Evolutionary conservation across 2,888 invertebrate species (phyloP).

Genomic region (Ditylenchus weischeri): DNA sequence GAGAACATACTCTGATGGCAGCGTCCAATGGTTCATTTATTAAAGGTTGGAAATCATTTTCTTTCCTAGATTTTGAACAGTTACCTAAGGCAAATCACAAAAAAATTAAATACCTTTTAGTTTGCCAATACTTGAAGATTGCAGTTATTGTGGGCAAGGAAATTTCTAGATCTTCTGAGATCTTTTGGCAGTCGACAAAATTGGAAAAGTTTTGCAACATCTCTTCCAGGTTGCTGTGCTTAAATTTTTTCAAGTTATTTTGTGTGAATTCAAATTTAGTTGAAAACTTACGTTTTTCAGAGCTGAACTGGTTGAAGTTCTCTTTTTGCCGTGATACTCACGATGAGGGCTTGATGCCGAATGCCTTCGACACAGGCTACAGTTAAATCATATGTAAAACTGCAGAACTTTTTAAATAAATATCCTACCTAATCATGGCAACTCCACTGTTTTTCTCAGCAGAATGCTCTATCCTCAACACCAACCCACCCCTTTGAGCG

Average conservation of each 20-base stretch:
- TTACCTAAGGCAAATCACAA: too few relatives aligned
- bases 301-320: not conserved
- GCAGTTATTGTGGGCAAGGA: constrained; percentile 74
- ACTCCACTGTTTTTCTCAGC: constrained; percentile 74
- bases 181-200: constrained; percentile 5
- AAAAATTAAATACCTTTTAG: constrained; percentile 70
- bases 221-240: not conserved
- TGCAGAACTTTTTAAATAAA: too few relatives aligned
- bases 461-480: constrained; percentile 76
- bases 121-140: constrained; percentile 86
- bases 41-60: constrained; percentile 5
- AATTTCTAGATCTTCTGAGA: constrained; percentile 70
- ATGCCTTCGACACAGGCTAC: constrained; percentile 24
- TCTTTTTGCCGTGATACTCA: not conserved
- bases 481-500: constrained; percentile 91
- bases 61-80: constrained; percentile 5
- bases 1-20: not conserved
- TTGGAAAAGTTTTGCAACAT: constrained; percentile 10
- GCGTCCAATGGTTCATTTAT: constrained; percentile 9
- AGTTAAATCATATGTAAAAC: too few relatives aligned
- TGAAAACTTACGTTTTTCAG: not conserved
- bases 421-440: constrained; percentile 11
- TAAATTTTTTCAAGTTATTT: not conserved
- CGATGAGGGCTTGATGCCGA: constrained; percentile 3
- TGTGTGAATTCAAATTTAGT: not conserved